Evolutionary conservation across 2,797 vertebrate genomes (phyloP).

Genomic region (Zalophus californianus): DNA sequence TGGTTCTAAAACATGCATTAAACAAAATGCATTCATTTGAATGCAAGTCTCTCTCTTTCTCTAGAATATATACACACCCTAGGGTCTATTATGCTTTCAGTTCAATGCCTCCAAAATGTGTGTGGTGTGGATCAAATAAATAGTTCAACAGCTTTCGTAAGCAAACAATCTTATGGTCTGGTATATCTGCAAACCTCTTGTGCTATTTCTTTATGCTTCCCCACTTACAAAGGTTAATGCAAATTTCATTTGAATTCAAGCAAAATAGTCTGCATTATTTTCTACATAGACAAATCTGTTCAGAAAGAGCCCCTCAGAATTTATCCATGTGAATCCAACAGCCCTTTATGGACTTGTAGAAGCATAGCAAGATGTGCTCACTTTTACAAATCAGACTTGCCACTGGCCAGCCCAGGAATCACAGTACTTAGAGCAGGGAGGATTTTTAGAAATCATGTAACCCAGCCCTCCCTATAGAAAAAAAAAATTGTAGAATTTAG

Average conservation of each 20-base stretch:
- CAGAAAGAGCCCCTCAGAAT: constrained; percentile 71
- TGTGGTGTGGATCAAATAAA: constrained; percentile 83
- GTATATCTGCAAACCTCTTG: constrained; percentile 78
- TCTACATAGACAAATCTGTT: constrained; percentile 75
- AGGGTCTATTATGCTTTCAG: constrained; percentile 82
- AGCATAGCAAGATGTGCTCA: constrained; percentile 58
- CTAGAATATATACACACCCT: constrained; percentile 76
- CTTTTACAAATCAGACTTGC: constrained; percentile 60
- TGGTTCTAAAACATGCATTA: constrained; percentile 83
- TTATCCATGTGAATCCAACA: constrained; percentile 76
- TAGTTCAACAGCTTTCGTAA: constrained; percentile 84
- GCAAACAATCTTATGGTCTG: constrained; percentile 82
- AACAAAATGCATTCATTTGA: constrained; percentile 83
- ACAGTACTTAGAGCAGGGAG: neutral
- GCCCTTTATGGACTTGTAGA: constrained; percentile 70
- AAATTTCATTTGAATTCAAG: constrained; percentile 81
- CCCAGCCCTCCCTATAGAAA: neutral
- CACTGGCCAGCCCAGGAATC: neutral
- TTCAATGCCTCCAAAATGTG: constrained; percentile 82
- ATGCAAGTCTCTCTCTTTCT: constrained; percentile 80
- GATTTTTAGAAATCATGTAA: constrained; percentile 12
- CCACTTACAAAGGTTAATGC: constrained; percentile 83
- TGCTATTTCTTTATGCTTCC: constrained; percentile 80
- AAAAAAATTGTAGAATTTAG: neutral
- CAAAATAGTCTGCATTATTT: constrained; percentile 77